phyloP scores from a whole-genome alignment of 2,797 vertebrate species.

The Takifugu rubripes region DNA sequence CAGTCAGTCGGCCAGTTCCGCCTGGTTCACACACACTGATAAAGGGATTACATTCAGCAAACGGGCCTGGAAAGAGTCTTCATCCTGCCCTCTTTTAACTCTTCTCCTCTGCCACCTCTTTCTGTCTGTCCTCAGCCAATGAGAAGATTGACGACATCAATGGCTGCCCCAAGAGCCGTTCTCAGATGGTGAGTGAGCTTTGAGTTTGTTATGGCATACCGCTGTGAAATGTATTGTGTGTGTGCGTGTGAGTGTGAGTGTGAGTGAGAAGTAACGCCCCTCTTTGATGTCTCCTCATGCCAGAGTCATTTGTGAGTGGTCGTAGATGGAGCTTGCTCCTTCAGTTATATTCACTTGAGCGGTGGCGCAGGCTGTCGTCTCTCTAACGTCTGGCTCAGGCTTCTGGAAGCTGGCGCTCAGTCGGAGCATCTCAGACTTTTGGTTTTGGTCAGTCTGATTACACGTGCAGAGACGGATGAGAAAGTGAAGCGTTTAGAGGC shows the following conservation, averaged over 20 bases:
- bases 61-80: constrained; percentile 23
- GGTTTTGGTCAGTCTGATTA: constrained; percentile 49
- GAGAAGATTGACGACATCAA: constrained; percentile 99
- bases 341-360: constrained; percentile 64
- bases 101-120: constrained; percentile 27
- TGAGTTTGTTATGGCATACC: constrained; percentile 37
- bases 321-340: constrained; percentile 38
- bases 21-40: constrained; percentile 39
- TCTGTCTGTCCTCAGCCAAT: constrained; percentile 80
- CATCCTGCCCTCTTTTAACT: constrained; percentile 18
- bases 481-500: constrained; percentile 7
- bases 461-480: constrained; percentile 29
- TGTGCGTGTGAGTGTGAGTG: constrained; percentile 14
- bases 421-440: constrained; percentile 46
- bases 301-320: constrained; percentile 30
- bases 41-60: constrained; percentile 29
- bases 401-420: constrained; percentile 49
- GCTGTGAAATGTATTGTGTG: constrained; percentile 24
- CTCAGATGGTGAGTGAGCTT: constrained; percentile 92
- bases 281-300: constrained; percentile 29
- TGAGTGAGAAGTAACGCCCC: constrained; percentile 20
- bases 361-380: constrained; percentile 42
- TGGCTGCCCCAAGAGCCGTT: constrained; percentile 93
- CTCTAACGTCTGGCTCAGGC: constrained; percentile 57
- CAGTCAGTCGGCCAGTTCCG: constrained; percentile 37